Evolutionary conservation across 2,888 invertebrate genomes (phyloP).

Genomic region (Germaria angustata): DNA sequence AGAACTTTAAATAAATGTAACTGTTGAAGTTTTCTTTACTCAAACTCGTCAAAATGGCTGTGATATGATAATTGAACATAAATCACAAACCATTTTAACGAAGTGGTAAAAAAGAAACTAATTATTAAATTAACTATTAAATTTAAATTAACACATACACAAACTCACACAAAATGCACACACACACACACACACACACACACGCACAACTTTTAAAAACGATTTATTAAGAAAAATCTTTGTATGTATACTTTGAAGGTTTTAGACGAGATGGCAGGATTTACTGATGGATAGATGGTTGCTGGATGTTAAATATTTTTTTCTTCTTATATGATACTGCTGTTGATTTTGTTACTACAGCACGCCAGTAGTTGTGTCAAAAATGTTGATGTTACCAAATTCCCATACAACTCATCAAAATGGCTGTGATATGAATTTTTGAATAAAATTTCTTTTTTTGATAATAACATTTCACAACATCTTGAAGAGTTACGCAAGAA

Average conservation of each 20-base stretch:
- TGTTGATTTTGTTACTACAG: constrained; percentile 6
- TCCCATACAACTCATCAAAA: constrained; percentile 79
- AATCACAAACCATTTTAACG: constrained; percentile 79
- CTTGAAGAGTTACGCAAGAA: constrained; percentile 79
- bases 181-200: background rate
- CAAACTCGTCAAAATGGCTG: constrained; percentile 81
- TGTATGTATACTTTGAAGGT: constrained; percentile 36
- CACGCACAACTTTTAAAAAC: background rate
- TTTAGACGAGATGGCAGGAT: background rate
- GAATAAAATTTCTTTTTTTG: constrained; percentile 64
- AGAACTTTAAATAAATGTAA: constrained; percentile 35
- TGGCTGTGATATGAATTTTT: constrained; percentile 79
- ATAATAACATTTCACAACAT: constrained; percentile 79
- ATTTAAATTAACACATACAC: background rate
- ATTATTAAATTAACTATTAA: constrained; percentile 34
- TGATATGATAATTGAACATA: constrained; percentile 75
- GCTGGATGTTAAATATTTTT: background rate
- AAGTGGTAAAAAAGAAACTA: constrained; percentile 78
- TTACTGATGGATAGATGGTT: background rate
- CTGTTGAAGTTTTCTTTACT: constrained; percentile 77
- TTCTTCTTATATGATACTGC: background rate
- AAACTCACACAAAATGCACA: background rate
- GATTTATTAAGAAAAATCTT: constrained; percentile 28
- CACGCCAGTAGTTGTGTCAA: too few relatives aligned
- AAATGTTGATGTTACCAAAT: constrained; percentile 36